Base-by-base conservation (phyloP, 2,888 invertebrate genomes). In the Stenchaetothrips biformis region DNA sequence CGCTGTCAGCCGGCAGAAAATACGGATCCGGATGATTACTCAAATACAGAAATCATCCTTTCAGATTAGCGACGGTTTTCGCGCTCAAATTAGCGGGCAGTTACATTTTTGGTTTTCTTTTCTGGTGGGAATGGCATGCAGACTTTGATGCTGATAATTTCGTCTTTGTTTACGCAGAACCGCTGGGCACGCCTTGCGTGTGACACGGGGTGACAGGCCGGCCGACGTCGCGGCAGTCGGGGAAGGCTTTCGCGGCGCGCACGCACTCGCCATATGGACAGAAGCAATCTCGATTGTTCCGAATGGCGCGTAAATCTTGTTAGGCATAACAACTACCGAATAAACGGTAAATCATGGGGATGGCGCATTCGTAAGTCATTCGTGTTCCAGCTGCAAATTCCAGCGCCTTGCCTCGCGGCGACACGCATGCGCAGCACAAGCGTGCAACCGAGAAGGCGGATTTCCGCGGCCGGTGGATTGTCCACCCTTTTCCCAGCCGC, bases 261-360 rank as follows among this genome's bases (percentile, higher is more conserved):
- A n/a, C n/a, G n/a, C 53, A 53, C 13, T 16, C 21, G 67, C 67
- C 67, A 21, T 21, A 21, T 21, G 67, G 21, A 25, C 21, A 11
- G 67, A 53, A 21, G 67, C 67, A 74, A 74, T 74, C 67, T 21
- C 67, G 21, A 74, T 74, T 74, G 21, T 74, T 74, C 67, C 25
- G 25, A 74, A 74, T 74, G 25, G 67, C 21, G 25, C 11, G 25
- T 74, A 74, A 74, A 74, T 74, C 67, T 74, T 74, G 67, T 74
- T 74, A 8, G 67, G 67, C 67, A 74, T 25, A 25, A 74, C 67
- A 21, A 74, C 67, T 74, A 74, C 67, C 67, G 67, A 74, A 74
- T 74, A 74, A 74, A 74, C 67, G 67, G 67, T 74, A 74, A 74
- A 74, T 74, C 67, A 74, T 74, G 67, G 25, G 11, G 59, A 6